Conservation (phyloP, 2,113 vertebrate species). For the Xenus cinereus region DNA sequence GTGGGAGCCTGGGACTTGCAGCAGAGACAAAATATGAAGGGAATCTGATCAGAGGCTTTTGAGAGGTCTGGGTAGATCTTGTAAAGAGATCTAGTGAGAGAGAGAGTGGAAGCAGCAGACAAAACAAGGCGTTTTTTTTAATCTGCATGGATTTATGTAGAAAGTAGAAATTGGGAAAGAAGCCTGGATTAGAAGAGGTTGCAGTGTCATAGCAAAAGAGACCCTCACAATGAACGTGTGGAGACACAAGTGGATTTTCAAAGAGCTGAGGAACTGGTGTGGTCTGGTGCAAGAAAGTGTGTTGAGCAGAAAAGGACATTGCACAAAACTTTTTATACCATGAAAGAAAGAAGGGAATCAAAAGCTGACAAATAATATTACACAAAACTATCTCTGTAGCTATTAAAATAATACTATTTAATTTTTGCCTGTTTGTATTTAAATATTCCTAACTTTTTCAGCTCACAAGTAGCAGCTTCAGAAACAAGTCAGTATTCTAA, state of each 20-base stretch:
- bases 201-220: neutral
- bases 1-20: neutral
- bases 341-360: neutral
- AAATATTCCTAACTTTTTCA: neutral
- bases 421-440: neutral
- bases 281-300: neutral
- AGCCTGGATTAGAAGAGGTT: neutral
- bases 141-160: neutral
- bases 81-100: neutral
- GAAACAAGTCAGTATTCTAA: neutral
- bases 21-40: neutral
- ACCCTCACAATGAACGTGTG: neutral
- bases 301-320: neutral
- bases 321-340: neutral
- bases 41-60: neutral
- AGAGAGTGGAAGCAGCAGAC: neutral
- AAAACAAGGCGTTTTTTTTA: neutral
- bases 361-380: neutral
- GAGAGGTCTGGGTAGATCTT: neutral
- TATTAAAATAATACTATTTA: neutral
- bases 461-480: neutral
- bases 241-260: neutral
- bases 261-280: neutral
- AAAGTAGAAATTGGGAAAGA: neutral
- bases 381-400: neutral